Base-by-base conservation (phyloP, 2,888 invertebrate genomes). In the Eristalinus sepulchralis region DNA sequence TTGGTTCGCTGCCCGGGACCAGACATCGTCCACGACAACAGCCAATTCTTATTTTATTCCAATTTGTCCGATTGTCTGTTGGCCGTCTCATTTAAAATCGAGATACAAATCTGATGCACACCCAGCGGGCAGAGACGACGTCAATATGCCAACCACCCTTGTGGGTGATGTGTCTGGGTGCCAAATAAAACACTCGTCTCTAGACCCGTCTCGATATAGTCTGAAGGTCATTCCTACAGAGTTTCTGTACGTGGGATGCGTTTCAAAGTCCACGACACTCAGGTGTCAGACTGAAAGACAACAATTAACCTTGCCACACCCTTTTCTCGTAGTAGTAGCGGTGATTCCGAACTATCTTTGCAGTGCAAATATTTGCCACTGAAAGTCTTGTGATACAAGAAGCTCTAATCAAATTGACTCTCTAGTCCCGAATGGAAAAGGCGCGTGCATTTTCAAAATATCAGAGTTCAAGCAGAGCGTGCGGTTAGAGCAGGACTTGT, bases 11-110 rank as follows among this genome's bases (percentile, higher is more conserved):
- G n/a, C n/a, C n/a, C 22, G 57, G 55, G 72, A 9, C 57, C 72
- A 47, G 68, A 57, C 78, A 63, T 13, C 36, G 24, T 59, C 33
- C n/a, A 33, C 39, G n/a, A 13, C 31, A 36, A 59, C 36, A 39
- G 55, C 68, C 33, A 31, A 67, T 67, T 67, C 67, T 20, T 76
- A 67, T 27, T 33, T 20, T 22, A 33, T 53, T n/a, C n/a, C n/a
- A n/a, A n/a, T n/a, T n/a, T n/a, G 57, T 53, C 55, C 53, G 77
- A 76, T 77, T 85, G 85, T 82, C 85, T 82, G 85, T 70, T 78
- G 78, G 82, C 68, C 64, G 82, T 86, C 77, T 86, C 78, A 86
- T 82, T 86, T 78, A 78, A 66, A 82, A 70, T 67, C 73, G 75
- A 82, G 85, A 86, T 2, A 27, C 27, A 27, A n/a, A n/a, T n/a